Conservation (phyloP, 1,140 invertebrate species). For the Whitmania pigra region DNA sequence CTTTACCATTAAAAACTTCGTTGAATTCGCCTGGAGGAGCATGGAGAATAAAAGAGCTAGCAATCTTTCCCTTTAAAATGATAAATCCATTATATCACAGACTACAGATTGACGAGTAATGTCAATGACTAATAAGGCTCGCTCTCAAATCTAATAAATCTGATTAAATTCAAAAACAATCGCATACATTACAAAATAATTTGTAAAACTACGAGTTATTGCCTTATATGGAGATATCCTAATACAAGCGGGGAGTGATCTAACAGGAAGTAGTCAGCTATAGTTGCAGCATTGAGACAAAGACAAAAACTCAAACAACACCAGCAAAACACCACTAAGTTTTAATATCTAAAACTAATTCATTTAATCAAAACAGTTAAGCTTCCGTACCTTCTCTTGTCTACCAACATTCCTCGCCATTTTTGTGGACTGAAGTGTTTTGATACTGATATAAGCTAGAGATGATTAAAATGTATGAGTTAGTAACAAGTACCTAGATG, state of each 20-base stretch:
- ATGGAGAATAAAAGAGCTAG: constrained; percentile 92
- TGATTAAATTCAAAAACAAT: neutral
- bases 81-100: neutral
- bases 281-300: neutral
- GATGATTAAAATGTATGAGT: constrained; percentile 1
- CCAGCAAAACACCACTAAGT: neutral
- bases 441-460: neutral
- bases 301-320: constrained; percentile 10
- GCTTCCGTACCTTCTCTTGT: neutral
- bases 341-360: neutral
- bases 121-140: neutral
- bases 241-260: neutral
- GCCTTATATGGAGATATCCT: neutral
- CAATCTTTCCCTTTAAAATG: constrained; percentile 64
- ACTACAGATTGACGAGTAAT: neutral
- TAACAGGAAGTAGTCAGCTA: neutral
- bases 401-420: constrained; percentile 3
- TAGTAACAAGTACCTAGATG: no score
- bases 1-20: constrained; percentile 86
- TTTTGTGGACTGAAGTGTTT: constrained; percentile 13
- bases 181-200: neutral
- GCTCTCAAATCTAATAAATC: neutral
- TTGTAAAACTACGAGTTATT: constrained; percentile 1
- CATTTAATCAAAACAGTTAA: neutral
- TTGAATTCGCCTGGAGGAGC: constrained; percentile 98